Evolutionary conservation across 35 echinoderm and acorn worm genomes (phyloP), one percentile per base, ranked within the genome.

Genomic region (Nesometra sesokonis): DNA sequence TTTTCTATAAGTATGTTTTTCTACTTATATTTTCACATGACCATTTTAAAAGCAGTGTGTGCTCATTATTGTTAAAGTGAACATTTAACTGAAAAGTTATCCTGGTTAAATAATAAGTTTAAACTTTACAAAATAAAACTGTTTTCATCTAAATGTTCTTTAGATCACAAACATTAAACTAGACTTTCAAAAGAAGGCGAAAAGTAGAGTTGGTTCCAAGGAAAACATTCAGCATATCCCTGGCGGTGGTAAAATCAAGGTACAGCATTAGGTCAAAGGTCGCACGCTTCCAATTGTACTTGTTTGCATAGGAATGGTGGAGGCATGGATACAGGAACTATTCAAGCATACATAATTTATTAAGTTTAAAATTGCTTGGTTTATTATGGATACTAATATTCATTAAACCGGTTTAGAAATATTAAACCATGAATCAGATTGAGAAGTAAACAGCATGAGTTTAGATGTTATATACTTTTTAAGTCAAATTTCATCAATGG

Each of bases 151-250:
- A 7, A 7, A 7, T 43, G 4, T 13, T 81, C 79, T 81, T 13
- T 35, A 81, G 32, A 35, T 34, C 31, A 78, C 31, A 52, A 89
- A 78, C n/a, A 87, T 88, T 57, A 97, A 97, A 86, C 0, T 93
- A 33, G 89, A 93, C n/a, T 93, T 97, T 81, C 85, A 79, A 27
- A 87, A 88, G 35, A 91, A 86, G 46, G 94, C 89, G 33, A 84
- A 89, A 30, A 91, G 91, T 35, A 93, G 91, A 86, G 86, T 99
- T 27, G 96, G 96, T 19, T 99, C 96, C 8, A 89, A 90, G 87
- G 90, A 99, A 23, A 99, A 99, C 34, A 92, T 93, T 36, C 86
- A 86, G 38, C 96, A 99, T 81, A 84, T 89, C 36, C 87, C 96
- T 46, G 90, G 88, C 30, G 96, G 96, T 5, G 96, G 96, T 0